Percentiles rank a stretch among this genome's conserved stretches.
phyloP scores from a whole-genome alignment of 2,888 invertebrate genomes.

The Meganola albula region DNA sequence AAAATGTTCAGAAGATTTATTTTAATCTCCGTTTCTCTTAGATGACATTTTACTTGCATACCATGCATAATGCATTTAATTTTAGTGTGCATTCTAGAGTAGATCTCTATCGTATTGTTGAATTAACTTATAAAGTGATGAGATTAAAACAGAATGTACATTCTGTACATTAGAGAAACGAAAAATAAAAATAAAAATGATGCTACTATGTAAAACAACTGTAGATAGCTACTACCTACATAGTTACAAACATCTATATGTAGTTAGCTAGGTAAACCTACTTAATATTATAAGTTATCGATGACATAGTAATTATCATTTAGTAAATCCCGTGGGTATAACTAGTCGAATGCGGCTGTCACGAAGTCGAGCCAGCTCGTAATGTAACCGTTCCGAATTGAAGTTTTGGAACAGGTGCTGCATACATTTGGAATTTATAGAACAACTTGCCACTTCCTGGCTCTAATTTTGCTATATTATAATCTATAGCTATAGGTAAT shows the following conservation, averaged over 20 bases:
- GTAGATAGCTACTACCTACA: not conserved
- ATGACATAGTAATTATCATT: conserved; percentile 60
- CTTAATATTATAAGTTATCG: conserved; percentile 33
- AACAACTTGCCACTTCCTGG: too few relatives aligned
- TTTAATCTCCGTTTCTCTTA: conserved; percentile 8
- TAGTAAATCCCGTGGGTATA: conserved; percentile 43
- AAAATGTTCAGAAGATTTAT: too few relatives aligned
- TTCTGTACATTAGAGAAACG: not conserved
- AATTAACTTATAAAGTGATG: conserved; percentile 13
- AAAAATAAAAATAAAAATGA: too few relatives aligned
- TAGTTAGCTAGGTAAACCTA: conserved; percentile 27
- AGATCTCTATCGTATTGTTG: conserved; percentile 17
- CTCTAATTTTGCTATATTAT: too few relatives aligned
- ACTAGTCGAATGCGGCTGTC: conserved; percentile 34
- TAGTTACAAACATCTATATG: conserved; percentile 2
- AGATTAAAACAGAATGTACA: conserved; percentile 16
- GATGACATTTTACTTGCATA: conserved; percentile 1
- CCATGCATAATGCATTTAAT: conserved; percentile 1
- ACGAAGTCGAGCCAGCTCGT: conserved; percentile 32
- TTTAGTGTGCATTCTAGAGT: conserved; percentile 7
- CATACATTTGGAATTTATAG: conserved; percentile 26
- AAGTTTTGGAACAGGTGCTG: conserved; percentile 56
- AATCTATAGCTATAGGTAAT: too few relatives aligned
- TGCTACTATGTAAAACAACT: too few relatives aligned
- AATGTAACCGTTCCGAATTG: conserved; percentile 41